Percentiles rank a stretch among this genome's conserved stretches.
These are phyloP conservation scores for Chrysolina haemoptera DNA, from an alignment of 2,888 invertebrate species.

Conservation along the genomic window DNA sequence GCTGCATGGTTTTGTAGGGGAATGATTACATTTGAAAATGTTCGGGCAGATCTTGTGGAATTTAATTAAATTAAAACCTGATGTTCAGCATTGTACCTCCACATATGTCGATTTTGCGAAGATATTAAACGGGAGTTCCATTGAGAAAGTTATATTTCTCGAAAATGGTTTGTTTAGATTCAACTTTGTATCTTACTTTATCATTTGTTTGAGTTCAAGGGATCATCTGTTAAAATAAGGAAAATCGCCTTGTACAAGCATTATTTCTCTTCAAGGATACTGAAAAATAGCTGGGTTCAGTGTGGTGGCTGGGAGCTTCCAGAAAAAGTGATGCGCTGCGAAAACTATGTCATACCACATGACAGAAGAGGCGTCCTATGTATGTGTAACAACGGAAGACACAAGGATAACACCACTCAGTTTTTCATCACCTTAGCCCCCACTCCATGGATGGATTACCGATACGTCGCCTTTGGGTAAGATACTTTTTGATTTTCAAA, in stretches of 20 bases:
- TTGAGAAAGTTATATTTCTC: no score
- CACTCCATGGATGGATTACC: conserved; percentile 80
- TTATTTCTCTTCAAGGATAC: conserved; percentile 70
- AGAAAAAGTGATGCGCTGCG: conserved; percentile 72
- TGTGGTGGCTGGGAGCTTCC: conserved; percentile 74
- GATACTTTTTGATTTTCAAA: neutral
- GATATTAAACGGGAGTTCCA: no score
- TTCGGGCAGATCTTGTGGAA: no score
- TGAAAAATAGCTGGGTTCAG: conserved; percentile 81
- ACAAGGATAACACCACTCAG: conserved; percentile 78
- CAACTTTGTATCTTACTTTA: no score
- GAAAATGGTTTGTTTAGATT: no score
- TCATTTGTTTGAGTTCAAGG: neutral
- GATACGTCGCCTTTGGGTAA: conserved; percentile 82
- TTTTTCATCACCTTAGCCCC: conserved; percentile 79
- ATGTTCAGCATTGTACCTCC: no score
- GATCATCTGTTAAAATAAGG: no score
- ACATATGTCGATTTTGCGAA: no score
- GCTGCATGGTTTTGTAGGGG: no score
- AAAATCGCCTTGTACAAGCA: no score
- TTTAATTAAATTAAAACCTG: no score
- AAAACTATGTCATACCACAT: conserved; percentile 79
- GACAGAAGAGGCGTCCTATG: conserved; percentile 80
- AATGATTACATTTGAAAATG: no score
- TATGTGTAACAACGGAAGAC: conserved; percentile 80